phyloP scores from a whole-genome alignment of 2,797 vertebrate genomes.

The Syngnathus rostellatus region DNA sequence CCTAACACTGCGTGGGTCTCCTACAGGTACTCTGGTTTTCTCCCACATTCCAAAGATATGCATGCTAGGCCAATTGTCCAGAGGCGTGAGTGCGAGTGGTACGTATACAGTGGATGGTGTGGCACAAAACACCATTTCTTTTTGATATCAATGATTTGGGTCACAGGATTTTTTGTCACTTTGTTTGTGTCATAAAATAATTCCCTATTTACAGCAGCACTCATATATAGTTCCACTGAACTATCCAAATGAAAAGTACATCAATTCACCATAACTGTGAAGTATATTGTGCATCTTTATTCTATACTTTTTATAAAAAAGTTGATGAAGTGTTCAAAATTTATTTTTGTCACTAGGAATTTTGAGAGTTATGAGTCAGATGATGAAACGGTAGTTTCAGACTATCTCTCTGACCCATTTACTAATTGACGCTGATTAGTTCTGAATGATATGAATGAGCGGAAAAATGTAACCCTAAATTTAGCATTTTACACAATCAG shows the following conservation, averaged over 20 bases:
- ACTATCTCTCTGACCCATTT: slow-evolving; percentile 19
- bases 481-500: slow-evolving; percentile 26
- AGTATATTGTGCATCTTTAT: background rate
- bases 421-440: slow-evolving; percentile 8
- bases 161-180: too few species aligned
- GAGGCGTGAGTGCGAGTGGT: too few species aligned
- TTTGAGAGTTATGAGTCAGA: background rate
- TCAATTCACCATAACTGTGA: background rate
- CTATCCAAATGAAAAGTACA: background rate
- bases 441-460: slow-evolving; percentile 13
- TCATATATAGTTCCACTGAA: background rate
- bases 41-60: too few species aligned
- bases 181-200: background rate
- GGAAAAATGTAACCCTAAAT: slow-evolving; percentile 17
- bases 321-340: background rate
- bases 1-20: too few species aligned
- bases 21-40: too few species aligned
- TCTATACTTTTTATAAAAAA: background rate
- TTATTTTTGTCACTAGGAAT: background rate
- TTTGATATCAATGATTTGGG: too few species aligned
- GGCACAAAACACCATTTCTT: background rate
- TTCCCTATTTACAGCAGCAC: background rate
- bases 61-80: too few species aligned
- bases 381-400: background rate
- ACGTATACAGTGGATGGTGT: background rate